These are phyloP conservation scores for Anthopleura xanthogrammica DNA, from an alignment of 92 coral and sea anemone species.

Conservation along the genomic window DNA sequence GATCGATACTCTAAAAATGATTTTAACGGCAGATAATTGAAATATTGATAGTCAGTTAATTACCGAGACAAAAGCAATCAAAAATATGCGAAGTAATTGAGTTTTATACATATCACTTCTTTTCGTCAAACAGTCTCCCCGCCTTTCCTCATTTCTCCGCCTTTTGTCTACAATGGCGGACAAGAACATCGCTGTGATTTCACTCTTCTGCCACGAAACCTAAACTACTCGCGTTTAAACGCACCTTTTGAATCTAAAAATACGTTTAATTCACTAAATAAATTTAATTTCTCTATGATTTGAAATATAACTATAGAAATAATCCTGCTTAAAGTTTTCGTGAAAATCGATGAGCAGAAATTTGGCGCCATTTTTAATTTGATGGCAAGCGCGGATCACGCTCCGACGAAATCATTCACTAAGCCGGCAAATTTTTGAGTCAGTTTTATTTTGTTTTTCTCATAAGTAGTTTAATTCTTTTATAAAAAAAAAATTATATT, in stretches of 20 bases:
- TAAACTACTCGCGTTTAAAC: background rate
- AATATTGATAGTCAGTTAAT: constrained; percentile 1
- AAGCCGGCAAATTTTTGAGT: background rate
- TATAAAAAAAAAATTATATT: background rate
- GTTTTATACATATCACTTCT: background rate
- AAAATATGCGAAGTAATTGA: constrained; percentile 2
- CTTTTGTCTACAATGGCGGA: constrained; percentile 19
- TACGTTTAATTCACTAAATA: background rate
- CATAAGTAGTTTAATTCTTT: background rate
- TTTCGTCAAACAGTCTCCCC: constrained; percentile 24
- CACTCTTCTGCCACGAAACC: background rate
- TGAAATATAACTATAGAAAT: background rate
- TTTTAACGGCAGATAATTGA: background rate
- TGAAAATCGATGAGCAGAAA: background rate
- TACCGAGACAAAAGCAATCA: constrained; percentile 16
- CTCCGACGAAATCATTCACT: background rate
- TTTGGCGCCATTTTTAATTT: constrained; percentile 17
- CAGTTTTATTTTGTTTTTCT: background rate
- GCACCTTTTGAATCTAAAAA: background rate
- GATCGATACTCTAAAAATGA: background rate
- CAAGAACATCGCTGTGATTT: background rate
- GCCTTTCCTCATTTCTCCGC: constrained; percentile 5
- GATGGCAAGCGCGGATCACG: constrained; percentile 12
- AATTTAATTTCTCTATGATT: background rate
- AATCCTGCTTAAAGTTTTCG: background rate